Conservation (phyloP, 2,797 vertebrate species). For the Pipistrellus nathusii region DNA sequence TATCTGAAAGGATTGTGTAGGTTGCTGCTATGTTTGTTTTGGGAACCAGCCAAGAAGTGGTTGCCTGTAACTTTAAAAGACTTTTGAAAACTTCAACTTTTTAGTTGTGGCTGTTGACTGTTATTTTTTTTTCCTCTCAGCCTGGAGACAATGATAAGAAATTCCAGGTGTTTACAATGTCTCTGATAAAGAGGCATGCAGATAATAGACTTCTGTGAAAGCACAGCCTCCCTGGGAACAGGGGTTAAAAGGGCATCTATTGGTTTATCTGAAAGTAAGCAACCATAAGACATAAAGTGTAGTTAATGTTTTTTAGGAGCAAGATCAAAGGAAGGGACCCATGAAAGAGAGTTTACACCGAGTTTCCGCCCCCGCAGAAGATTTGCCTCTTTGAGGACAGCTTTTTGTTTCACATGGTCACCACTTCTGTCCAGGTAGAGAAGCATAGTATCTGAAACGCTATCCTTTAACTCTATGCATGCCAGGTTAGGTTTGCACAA, state of each 20-base stretch:
- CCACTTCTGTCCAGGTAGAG: background rate
- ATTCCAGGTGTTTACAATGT: constrained; percentile 47
- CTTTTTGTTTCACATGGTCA: background rate
- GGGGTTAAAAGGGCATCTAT: background rate
- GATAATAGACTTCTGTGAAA: background rate
- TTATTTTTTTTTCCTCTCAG: constrained; percentile 12
- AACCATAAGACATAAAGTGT: constrained; percentile 53
- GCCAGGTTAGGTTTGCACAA: background rate
- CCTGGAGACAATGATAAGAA: constrained; percentile 32
- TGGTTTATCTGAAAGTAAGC: constrained; percentile 55
- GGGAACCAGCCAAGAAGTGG: constrained; percentile 51
- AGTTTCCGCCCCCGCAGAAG: constrained; percentile 25
- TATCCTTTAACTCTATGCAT: background rate
- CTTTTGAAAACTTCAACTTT: constrained; percentile 54
- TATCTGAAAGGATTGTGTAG: constrained; percentile 29
- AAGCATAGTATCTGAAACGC: constrained; percentile 30
- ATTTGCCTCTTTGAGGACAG: background rate
- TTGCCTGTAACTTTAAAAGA: constrained; percentile 41
- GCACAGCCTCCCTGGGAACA: background rate
- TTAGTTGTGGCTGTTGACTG: accelerated
- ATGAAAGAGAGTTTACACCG: background rate
- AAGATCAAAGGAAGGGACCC: constrained; percentile 36
- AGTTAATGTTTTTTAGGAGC: constrained; percentile 48
- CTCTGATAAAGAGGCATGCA: constrained; percentile 45
- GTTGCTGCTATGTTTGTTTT: constrained; percentile 46